These are phyloP conservation scores for Hetaerina titia DNA, from an alignment of 2,888 invertebrate species.

Conservation along the genomic window DNA sequence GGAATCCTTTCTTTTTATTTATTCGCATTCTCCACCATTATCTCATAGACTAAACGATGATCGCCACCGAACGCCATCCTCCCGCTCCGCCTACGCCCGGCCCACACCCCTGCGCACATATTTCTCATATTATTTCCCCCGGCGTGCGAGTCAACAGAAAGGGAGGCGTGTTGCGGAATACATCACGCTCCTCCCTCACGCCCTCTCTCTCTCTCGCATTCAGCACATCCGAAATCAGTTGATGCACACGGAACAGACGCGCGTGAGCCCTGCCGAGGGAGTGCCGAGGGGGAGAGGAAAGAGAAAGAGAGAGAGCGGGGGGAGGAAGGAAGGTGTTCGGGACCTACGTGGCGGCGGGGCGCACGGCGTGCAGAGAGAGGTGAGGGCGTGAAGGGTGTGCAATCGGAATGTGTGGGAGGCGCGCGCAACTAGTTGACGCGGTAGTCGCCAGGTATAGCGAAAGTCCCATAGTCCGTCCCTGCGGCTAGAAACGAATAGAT, in stretches of 20 bases:
- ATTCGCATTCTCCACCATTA: slow-evolving; percentile 36
- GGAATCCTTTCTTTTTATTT: not conserved
- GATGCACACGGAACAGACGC: slow-evolving; percentile 36
- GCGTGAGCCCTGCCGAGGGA: not conserved
- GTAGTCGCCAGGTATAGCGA: not conserved
- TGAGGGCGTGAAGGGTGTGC: not conserved
- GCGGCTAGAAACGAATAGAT: too few species aligned
- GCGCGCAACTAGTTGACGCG: not conserved
- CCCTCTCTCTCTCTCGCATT: slow-evolving; percentile 39
- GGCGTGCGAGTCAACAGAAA: slow-evolving; percentile 34
- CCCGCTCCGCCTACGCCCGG: not conserved
- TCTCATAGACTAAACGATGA: slow-evolving; percentile 34
- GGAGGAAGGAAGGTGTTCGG: not conserved
- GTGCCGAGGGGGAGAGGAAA: not conserved
- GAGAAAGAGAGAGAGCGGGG: not conserved
- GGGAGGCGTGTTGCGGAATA: slow-evolving; percentile 60
- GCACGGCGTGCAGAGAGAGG: not conserved
- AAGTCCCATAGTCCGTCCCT: too few species aligned
- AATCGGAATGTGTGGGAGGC: not conserved
- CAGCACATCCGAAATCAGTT: slow-evolving; percentile 63
- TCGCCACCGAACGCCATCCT: not conserved
- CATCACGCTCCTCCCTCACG: not conserved
- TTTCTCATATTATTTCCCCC: slow-evolving; percentile 42
- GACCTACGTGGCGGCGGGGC: not conserved
- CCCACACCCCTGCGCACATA: not conserved